A percentile compares a stretch with the other conserved stretches of the same genome.
phyloP scores from a whole-genome alignment of 1,140 invertebrate genomes.

The Eurosta solidaginis region DNA sequence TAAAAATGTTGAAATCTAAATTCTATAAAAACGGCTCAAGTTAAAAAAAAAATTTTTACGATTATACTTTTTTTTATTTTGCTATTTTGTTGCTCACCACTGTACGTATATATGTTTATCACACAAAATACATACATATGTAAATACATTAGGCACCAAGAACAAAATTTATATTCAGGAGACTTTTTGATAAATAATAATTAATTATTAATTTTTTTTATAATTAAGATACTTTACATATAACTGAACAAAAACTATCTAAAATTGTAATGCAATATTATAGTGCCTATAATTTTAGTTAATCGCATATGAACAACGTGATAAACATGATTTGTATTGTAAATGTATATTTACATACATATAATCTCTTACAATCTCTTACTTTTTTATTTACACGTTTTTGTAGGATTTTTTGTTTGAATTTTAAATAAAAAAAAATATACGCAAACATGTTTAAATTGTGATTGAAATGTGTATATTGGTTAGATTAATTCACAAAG shows the following conservation, averaged over 20 bases:
- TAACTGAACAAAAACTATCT: slow-evolving; percentile 18
- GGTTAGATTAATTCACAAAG: too few relatives aligned
- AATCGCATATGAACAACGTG: slow-evolving; percentile 33
- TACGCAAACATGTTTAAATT: slow-evolving; percentile 34
- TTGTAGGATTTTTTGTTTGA: background rate
- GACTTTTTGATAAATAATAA: too few relatives aligned
- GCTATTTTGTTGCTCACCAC: too few relatives aligned
- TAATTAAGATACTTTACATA: background rate
- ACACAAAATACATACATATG: too few relatives aligned
- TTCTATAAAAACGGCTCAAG: too few relatives aligned
- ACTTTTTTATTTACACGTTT: background rate
- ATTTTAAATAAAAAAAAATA: slow-evolving; percentile 40
- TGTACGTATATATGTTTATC: too few relatives aligned
- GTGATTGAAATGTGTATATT: too few relatives aligned
- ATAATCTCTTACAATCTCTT: background rate
- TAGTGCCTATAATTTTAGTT: slow-evolving; percentile 55
- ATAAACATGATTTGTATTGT: slow-evolving; percentile 35
- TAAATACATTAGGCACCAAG: too few relatives aligned
- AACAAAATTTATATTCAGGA: too few relatives aligned
- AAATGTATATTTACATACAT: slow-evolving; percentile 23
- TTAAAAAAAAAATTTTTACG: too few relatives aligned
- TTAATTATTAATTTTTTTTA: background rate
- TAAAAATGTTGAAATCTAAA: too few relatives aligned
- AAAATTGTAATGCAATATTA: slow-evolving; percentile 58
- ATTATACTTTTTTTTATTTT: too few relatives aligned